A percentile compares a stretch with the other conserved stretches of the same genome.
Evolutionary conservation across 2,113 vertebrate genomes (phyloP).

Genomic region (Phaethornis superciliosus): DNA sequence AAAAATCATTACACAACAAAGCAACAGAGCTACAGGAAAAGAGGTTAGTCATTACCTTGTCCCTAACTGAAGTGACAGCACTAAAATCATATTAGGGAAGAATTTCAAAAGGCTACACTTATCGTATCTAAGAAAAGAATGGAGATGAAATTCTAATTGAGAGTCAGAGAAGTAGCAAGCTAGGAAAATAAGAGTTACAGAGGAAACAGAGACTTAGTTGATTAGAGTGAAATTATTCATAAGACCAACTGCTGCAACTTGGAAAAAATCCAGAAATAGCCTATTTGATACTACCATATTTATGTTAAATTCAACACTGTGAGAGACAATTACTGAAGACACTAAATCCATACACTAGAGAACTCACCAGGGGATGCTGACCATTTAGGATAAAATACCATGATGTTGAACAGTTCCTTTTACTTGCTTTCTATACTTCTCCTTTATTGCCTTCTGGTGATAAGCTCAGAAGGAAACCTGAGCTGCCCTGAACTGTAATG

Average conservation of each 20-base stretch:
- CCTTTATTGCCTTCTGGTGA: neutral
- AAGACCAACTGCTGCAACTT: neutral
- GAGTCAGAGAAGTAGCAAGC: constrained; percentile 9
- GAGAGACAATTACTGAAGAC: neutral
- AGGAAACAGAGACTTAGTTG: neutral
- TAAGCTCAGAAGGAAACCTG: neutral
- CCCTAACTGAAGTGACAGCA: neutral
- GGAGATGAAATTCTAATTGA: neutral
- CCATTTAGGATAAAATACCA: neutral
- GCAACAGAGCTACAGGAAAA: neutral
- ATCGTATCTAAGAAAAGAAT: neutral
- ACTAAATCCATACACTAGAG: neutral
- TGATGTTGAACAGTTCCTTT: neutral
- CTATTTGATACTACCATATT: neutral
- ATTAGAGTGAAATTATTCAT: constrained; percentile 17
- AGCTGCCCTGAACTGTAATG: neutral
- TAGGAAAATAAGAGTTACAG: constrained; percentile 33
- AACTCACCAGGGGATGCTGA: neutral
- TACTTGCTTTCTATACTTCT: neutral
- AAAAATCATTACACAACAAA: constrained; percentile 8
- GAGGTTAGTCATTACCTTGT: neutral
- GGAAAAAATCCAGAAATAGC: neutral
- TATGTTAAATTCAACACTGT: neutral
- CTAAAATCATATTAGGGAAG: constrained; percentile 5
- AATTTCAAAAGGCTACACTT: constrained; percentile 9